A percentile compares a stretch with the other conserved stretches of the same genome.
Conservation (phyloP, 2,888 invertebrate genomes). For the Conomelus anceps region DNA sequence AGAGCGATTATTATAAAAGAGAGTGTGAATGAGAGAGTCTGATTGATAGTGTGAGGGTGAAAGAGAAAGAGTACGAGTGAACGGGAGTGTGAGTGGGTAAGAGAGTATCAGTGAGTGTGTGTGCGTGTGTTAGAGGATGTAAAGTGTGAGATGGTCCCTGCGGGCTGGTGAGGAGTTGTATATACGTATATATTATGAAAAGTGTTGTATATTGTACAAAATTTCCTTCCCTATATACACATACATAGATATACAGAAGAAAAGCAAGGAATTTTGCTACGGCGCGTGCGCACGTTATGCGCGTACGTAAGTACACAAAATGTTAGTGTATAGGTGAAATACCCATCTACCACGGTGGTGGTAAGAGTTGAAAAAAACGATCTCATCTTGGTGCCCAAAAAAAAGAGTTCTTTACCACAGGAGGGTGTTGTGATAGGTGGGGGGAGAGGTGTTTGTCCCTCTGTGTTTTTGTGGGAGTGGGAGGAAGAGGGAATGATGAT, state of each 20-base stretch:
- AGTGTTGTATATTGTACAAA: not conserved
- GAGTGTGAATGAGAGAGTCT: too few species aligned
- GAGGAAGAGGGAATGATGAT: not conserved
- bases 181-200: not conserved
- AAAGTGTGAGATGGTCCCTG: too few species aligned
- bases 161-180: too few species aligned
- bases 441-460: not conserved
- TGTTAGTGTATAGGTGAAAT: not conserved
- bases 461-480: not conserved
- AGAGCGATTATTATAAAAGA: too few species aligned
- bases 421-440: not conserved
- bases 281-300: not conserved
- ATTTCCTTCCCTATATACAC: not conserved
- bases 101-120: too few species aligned
- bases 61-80: too few species aligned
- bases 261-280: not conserved
- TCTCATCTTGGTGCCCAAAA: not conserved
- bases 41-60: too few species aligned
- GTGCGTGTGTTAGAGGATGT: too few species aligned
- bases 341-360: not conserved
- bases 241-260: not conserved
- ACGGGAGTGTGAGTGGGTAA: too few species aligned
- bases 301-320: not conserved
- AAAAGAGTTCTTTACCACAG: not conserved
- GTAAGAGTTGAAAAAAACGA: not conserved